Percentiles rank a stretch among this genome's conserved stretches.
Conservation (phyloP, 2,113 vertebrate genomes). For the Chiloscyllium plagiosum region DNA sequence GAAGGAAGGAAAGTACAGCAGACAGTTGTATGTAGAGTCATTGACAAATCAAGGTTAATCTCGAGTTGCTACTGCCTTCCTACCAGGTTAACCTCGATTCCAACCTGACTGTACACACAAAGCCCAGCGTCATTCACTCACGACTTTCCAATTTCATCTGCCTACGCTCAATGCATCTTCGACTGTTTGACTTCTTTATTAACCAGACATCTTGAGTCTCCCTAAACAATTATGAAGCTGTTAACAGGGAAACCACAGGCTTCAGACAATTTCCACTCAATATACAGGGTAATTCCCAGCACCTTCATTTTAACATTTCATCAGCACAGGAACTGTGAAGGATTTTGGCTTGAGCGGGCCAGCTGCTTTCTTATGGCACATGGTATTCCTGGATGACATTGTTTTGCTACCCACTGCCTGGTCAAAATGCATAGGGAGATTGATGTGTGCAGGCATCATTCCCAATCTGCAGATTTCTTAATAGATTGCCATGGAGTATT, state of each 20-base stretch:
- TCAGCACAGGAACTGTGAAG: background rate
- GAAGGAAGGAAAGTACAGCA: background rate
- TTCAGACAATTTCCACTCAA: background rate
- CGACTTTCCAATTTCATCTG: background rate
- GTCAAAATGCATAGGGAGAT: background rate
- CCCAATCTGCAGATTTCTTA: background rate
- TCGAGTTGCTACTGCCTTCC: background rate
- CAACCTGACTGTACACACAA: background rate
- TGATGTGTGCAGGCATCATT: background rate
- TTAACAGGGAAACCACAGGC: background rate
- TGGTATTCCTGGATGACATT: background rate
- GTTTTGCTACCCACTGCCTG: background rate
- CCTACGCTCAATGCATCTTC: background rate
- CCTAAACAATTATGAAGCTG: background rate
- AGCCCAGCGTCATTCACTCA: background rate
- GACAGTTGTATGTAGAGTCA: background rate
- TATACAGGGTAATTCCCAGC: background rate
- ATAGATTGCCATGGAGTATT: background rate
- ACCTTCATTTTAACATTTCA: constrained; percentile 6
- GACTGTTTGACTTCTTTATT: background rate
- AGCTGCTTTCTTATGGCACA: background rate
- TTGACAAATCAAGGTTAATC: background rate
- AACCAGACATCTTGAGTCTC: background rate
- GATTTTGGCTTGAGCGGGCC: background rate
- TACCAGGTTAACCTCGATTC: background rate